Evolutionary conservation across 2,888 invertebrate species (phyloP), one percentile per base, ranked within the genome.

Genomic region (Eustalomyia histrio): DNA sequence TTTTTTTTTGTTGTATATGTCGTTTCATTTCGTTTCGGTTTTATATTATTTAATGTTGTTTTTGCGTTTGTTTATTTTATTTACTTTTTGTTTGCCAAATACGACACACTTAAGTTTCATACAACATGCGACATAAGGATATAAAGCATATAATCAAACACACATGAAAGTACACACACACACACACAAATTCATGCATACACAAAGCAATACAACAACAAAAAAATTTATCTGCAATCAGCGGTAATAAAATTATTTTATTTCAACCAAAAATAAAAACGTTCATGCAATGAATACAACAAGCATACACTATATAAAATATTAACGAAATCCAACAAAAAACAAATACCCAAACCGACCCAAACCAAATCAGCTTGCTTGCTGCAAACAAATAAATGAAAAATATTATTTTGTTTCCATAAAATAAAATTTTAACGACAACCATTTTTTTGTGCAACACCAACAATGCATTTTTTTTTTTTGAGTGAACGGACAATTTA

Each of bases 171-270:
- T 47, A 57, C 17, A 68, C 33, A 39, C 21, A 58, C 57, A 58
- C 58, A 58, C 14, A 55, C 24, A 24, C 5, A 24, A n/a, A n/a
- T n/a, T n/a, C n/a, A n/a, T n/a, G n/a, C 24, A 58, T 18, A 75
- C 60, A 61, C 53, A 50, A 17, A 10, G 7, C 18, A 43, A 14
- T 1, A 39, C 39, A 24, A 58, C 12, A 55, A 50, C 8, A 17
- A 72, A 58, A n/a, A 76, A 68, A 60, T 72, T 55, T 83, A 79
- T 83, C 75, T 78, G 79, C 82, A 83, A 83, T 82, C 83, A 82
- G 76, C 64, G 74, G 83, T 55, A 80, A 82, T 79, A 79, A 79
- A 83, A 75, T 78, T 75, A 21, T 50, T 76, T 65, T 76, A 71
- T 76, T 68, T 75, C 64, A 57, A 67, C 80, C 55, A 65, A 68